Evolutionary conservation across 2,797 vertebrate genomes (phyloP).

Genomic region (Coregonus sp.): DNA sequence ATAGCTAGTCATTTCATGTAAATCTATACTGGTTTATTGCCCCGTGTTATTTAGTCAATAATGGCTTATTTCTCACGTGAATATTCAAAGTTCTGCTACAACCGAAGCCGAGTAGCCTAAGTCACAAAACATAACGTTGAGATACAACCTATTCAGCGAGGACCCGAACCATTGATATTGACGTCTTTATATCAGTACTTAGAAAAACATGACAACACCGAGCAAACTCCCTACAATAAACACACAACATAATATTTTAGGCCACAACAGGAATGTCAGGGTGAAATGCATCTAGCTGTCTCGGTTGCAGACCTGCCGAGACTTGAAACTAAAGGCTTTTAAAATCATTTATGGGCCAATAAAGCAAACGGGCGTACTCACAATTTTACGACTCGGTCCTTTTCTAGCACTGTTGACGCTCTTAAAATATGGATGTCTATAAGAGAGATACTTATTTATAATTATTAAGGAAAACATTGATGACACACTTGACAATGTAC

Average conservation of each 20-base stretch:
- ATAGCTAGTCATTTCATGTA: background rate
- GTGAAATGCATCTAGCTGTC: constrained; percentile 15
- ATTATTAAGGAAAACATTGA: constrained; percentile 2
- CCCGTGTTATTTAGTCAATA: background rate
- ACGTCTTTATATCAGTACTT: background rate
- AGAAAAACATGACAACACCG: background rate
- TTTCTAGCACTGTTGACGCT: constrained; percentile 16
- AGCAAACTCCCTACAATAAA: background rate
- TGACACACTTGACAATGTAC: constrained; percentile 1
- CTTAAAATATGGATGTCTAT: constrained; percentile 9
- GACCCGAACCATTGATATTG: background rate
- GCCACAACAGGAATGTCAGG: constrained; percentile 16
- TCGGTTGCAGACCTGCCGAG: constrained; percentile 23
- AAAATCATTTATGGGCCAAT: constrained; percentile 80
- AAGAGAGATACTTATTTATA: background rate
- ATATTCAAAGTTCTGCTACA: background rate
- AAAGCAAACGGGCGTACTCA: constrained; percentile 63
- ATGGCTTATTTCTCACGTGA: background rate
- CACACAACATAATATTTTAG: constrained; percentile 3
- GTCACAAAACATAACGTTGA: background rate
- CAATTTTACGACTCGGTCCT: constrained; percentile 39
- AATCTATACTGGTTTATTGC: background rate
- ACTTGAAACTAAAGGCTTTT: constrained; percentile 32
- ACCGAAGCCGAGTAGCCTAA: background rate
- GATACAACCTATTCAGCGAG: background rate